These are phyloP conservation scores for Spilosoma lubricipeda DNA, from an alignment of 2,888 invertebrate species.

Conservation along the genomic window DNA sequence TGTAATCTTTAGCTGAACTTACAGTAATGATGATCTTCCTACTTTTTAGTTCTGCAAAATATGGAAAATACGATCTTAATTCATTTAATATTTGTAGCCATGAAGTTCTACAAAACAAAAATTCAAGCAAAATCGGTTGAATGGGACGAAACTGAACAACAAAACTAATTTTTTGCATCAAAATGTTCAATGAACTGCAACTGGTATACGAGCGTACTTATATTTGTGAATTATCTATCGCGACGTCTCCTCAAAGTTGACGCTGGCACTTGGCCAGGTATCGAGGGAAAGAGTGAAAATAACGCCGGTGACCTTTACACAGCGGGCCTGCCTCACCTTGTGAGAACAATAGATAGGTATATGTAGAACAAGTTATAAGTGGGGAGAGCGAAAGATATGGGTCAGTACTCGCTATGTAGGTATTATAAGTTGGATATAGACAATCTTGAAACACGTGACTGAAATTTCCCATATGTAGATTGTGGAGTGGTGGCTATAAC, in stretches of 20 bases:
- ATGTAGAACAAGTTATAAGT: background rate
- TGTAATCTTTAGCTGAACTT: too few relatives aligned
- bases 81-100: background rate
- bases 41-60: too few relatives aligned
- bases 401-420: background rate
- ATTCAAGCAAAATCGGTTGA: background rate
- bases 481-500: background rate
- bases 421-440: background rate
- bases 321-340: slow-evolving; percentile 46
- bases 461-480: background rate
- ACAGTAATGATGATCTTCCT: too few relatives aligned
- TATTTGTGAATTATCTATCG: slow-evolving; percentile 45
- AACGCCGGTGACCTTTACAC: slow-evolving; percentile 58
- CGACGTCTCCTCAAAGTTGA: slow-evolving; percentile 43
- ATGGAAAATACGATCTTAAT: too few relatives aligned
- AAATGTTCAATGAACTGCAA: slow-evolving; percentile 20
- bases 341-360: slow-evolving; percentile 28
- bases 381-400: background rate
- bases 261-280: slow-evolving; percentile 57
- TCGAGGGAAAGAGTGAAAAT: slow-evolving; percentile 56
- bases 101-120: background rate
- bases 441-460: background rate
- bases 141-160: background rate
- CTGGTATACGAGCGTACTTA: slow-evolving; percentile 22
- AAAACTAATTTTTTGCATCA: background rate